These are phyloP conservation scores for Hepsetus odoe DNA, from an alignment of 2,113 vertebrate species.

Conservation along the genomic window DNA sequence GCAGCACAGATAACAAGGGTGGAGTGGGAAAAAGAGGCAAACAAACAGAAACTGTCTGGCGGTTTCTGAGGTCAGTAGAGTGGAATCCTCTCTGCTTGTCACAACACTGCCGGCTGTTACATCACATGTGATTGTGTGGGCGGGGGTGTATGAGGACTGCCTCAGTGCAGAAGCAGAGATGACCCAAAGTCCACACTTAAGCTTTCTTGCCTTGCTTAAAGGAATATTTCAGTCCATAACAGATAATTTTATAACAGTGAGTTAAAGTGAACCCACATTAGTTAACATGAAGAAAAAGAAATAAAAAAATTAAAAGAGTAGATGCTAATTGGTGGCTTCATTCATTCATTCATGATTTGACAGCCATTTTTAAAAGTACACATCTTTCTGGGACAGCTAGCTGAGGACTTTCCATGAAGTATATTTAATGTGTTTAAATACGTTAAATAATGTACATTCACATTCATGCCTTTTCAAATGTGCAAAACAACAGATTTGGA, in stretches of 20 bases:
- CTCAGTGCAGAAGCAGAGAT: neutral
- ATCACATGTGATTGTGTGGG: constrained; percentile 16
- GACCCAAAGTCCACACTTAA: neutral
- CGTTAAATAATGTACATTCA: too few relatives aligned
- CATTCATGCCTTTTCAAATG: too few relatives aligned
- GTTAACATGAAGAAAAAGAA: too few relatives aligned
- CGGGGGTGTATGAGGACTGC: neutral
- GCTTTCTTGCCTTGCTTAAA: neutral
- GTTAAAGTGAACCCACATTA: neutral
- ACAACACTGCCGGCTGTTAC: constrained; percentile 7
- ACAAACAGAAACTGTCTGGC: constrained; percentile 20
- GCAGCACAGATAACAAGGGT: neutral
- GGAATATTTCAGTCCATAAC: neutral
- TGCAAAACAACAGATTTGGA: too few relatives aligned
- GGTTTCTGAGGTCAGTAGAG: constrained; percentile 32
- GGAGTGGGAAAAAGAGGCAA: constrained; percentile 22
- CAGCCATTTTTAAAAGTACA: too few relatives aligned
- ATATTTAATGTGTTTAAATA: too few relatives aligned
- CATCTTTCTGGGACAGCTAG: too few relatives aligned
- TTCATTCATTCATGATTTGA: too few relatives aligned
- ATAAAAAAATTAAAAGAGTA: too few relatives aligned
- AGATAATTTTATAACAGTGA: neutral
- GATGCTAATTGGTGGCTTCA: too few relatives aligned
- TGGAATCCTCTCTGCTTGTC: constrained; percentile 4
- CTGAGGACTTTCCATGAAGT: too few relatives aligned